Base-by-base conservation (phyloP, 2,888 invertebrate genomes). In the Leptinotarsa haldemani region DNA sequence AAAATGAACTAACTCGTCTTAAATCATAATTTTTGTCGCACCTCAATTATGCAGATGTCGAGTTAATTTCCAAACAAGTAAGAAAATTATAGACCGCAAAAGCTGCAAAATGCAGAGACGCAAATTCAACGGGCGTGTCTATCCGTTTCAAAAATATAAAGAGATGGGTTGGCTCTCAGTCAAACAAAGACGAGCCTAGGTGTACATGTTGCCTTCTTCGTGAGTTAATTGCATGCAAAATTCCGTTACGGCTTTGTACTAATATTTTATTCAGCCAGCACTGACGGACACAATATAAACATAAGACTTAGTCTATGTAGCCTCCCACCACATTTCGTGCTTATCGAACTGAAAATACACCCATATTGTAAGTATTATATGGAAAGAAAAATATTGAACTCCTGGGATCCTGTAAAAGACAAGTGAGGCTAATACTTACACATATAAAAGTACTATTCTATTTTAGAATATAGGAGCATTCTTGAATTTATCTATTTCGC, bases 151-250 rank as follows among this genome's bases (percentile, higher is more conserved):
- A 61, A 56, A 61, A 61, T 61, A 61, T 61, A 61, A 61, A 18
- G 61, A 61, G 61, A 40, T 40, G 61, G 61, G 25, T 16, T 61
- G 61, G 61, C 61, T 61, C 7, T 61, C 56, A 40, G 61, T 61
- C 61, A 61, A 61, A 61, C 61, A 61, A 61, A 61, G 61, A n/a
- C 40, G n/a, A 61, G 40, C 61, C 40, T 25, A 15, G 61, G 16
- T 50, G n/a, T 61, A n/a, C n/a, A 40, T n/a, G 61, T 7, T 61
- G 61, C 61, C 13, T 40, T n/a, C n/a, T n/a, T 30, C 30, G 40
- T 9, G 40, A 61, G 61, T 40, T 61, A 61, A 61, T 61, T 61
- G 61, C 61, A 61, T 61, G 61, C 40, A 40, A 61, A 30, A 61
- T 12, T 15, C 61, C 40, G 61, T 61, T 56, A 16, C 56, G 20